Evolutionary conservation across 2,113 vertebrate genomes (phyloP).

Genomic region (Dipodomys ordii): DNA sequence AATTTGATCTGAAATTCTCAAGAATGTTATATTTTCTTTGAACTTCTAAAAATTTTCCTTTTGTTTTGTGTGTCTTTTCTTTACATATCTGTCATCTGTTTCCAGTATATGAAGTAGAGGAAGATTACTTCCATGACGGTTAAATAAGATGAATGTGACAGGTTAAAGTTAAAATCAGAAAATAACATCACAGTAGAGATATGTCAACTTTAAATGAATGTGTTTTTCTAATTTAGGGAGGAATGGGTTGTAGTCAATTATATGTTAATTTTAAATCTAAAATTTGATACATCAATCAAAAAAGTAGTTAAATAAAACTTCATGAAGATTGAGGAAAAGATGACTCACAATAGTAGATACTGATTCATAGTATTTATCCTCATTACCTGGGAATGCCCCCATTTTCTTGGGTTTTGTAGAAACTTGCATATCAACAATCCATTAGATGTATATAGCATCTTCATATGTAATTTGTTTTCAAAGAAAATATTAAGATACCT

Average conservation of each 20-base stretch:
- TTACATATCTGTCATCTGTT: not conserved
- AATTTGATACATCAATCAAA: not conserved
- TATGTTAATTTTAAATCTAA: slow-evolving; percentile 30
- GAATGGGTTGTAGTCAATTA: not conserved
- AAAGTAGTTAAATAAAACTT: not conserved
- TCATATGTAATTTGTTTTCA: slow-evolving; percentile 13
- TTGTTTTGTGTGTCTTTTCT: not conserved
- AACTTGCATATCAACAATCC: not conserved
- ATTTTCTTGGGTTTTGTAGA: not conserved
- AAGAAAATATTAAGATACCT: not conserved
- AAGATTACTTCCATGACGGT: not conserved
- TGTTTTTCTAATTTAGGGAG: slow-evolving; percentile 11
- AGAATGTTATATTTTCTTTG: slow-evolving; percentile 22
- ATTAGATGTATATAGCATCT: not conserved
- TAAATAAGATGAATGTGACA: slow-evolving; percentile 41
- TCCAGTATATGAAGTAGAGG: not conserved
- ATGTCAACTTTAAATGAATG: not conserved
- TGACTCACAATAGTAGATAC: too few species aligned
- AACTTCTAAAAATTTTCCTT: not conserved
- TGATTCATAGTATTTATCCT: not conserved
- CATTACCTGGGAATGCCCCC: too few species aligned
- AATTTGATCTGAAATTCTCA: slow-evolving; percentile 31
- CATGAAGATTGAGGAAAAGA: not conserved
- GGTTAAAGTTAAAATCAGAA: not conserved
- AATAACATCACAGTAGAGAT: not conserved